These are phyloP conservation scores for Amphiura filiformis DNA, from an alignment of 35 echinoderm and acorn worm species.

Conservation along the genomic window DNA sequence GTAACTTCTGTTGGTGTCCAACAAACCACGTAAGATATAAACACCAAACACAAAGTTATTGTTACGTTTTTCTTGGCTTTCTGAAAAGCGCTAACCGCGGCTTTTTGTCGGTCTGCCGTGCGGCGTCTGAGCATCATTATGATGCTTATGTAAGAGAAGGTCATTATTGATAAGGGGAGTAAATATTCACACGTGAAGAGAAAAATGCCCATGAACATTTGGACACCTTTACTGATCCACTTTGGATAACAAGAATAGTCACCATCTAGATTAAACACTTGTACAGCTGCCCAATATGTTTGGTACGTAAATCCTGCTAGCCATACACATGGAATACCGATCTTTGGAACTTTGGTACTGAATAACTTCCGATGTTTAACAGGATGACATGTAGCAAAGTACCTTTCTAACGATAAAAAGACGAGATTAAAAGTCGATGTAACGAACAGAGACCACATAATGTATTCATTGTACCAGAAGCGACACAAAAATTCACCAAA, in stretches of 20 bases:
- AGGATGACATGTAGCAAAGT: conserved; percentile 75
- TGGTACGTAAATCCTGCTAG: conserved; percentile 62
- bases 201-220: conserved; percentile 57
- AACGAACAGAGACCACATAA: conserved; percentile 78
- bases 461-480: conserved; percentile 75
- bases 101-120: conserved; percentile 28
- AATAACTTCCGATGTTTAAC: conserved; percentile 83
- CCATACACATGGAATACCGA: conserved; percentile 59
- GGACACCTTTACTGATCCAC: conserved; percentile 56
- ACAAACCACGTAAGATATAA: conserved; percentile 77
- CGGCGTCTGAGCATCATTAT: conserved; percentile 68
- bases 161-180: conserved; percentile 71
- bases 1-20: conserved; percentile 80
- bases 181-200: conserved; percentile 78
- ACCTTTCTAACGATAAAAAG: conserved; percentile 71
- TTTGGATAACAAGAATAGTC: conserved; percentile 45
- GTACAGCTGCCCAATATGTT: conserved; percentile 70
- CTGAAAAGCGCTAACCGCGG: conserved; percentile 52
- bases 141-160: conserved; percentile 79
- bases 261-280: no score
- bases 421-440: conserved; percentile 83
- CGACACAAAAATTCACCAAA: conserved; percentile 64
- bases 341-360: conserved; percentile 51
- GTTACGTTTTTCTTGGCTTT: conserved; percentile 86
- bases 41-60: conserved; percentile 74